Percentiles rank a stretch among this genome's conserved stretches.
These are phyloP conservation scores for Agonopterix arenella DNA, from an alignment of 2,888 invertebrate species.

Conservation along the genomic window DNA sequence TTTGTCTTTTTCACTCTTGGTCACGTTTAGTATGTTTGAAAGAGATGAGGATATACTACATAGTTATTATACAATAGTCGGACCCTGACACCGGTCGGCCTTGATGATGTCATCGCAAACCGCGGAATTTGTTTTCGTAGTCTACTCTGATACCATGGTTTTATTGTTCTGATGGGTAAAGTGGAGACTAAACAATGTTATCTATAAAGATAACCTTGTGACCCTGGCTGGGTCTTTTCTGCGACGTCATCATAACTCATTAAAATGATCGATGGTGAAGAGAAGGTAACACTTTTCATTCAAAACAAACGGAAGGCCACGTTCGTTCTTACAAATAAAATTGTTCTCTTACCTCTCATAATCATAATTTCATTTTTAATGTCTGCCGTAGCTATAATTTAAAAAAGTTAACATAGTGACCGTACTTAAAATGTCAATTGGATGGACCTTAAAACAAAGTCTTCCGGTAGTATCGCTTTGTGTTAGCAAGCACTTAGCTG, in stretches of 20 bases:
- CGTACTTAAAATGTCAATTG: no score
- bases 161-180: conserved; percentile 24
- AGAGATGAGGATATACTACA: conserved; percentile 1
- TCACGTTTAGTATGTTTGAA: neutral
- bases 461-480: no score
- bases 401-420: no score
- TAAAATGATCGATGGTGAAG: neutral
- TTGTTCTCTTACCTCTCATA: no score
- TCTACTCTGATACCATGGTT: conserved; percentile 17
- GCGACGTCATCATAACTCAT: neutral
- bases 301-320: neutral
- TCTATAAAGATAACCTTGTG: conserved; percentile 3
- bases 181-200: conserved; percentile 3
- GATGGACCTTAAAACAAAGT: no score
- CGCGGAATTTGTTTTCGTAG: conserved; percentile 42
- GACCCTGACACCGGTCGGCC: conserved; percentile 44
- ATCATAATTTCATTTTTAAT: no score
- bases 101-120: conserved; percentile 63
- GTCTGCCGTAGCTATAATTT: no score
- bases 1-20: neutral
- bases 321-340: neutral
- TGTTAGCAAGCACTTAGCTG: no score
- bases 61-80: conserved; percentile 5
- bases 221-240: neutral
- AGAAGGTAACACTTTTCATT: neutral